These are phyloP conservation scores for Chrysopilus asiliformis DNA, from an alignment of 2,888 invertebrate species.

Conservation along the genomic window DNA sequence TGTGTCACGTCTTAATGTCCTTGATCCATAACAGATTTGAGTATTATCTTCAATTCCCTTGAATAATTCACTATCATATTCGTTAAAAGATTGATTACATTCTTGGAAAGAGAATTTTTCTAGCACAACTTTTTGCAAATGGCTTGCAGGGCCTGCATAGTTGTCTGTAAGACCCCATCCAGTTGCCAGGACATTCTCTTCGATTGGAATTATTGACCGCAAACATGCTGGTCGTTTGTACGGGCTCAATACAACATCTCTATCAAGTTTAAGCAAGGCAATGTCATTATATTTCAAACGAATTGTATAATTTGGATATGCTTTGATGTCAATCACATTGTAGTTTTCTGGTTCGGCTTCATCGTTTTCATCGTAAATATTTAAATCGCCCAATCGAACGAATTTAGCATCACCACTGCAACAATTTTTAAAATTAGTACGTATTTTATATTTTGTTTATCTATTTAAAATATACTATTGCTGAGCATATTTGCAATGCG, in stretches of 20 bases:
- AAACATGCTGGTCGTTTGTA: conserved; percentile 36
- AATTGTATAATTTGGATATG: conserved; percentile 33
- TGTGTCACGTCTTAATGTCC: conserved; percentile 6
- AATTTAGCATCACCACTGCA: conserved; percentile 22
- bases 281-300: conserved; percentile 20
- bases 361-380: conserved; percentile 23
- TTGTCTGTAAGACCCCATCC: conserved; percentile 38
- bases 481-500: conserved; percentile 1
- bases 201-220: conserved; percentile 10
- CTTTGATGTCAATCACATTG: conserved; percentile 20
- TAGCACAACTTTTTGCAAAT: conserved; percentile 37
- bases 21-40: conserved; percentile 12
- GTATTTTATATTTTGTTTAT: too few relatives aligned
- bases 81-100: conserved; percentile 1
- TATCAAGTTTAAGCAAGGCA: conserved; percentile 5
- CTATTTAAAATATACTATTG: neutral
- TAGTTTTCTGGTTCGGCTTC: conserved; percentile 27
- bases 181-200: conserved; percentile 29
- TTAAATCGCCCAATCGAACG: conserved; percentile 27
- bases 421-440: too few relatives aligned
- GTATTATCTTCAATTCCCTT: conserved; percentile 8
- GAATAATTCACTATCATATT: neutral
- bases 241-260: conserved; percentile 2
- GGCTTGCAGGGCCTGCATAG: conserved; percentile 19
- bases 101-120: conserved; percentile 12